Evolutionary conservation across 2,888 invertebrate species (phyloP).

Genomic region (Octonoba sinensis): DNA sequence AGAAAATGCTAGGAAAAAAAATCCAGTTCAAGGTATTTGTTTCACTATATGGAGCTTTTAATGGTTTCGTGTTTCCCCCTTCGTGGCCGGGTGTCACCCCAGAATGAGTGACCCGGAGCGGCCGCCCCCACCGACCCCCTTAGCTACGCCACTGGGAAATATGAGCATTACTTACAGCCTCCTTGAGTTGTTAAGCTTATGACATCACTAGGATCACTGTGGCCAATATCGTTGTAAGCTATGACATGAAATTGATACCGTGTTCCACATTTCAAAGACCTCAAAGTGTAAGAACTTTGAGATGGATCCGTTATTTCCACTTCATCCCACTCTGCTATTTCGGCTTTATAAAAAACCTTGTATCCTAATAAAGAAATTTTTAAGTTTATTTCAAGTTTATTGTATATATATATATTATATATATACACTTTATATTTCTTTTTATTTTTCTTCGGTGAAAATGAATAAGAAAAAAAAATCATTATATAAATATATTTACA

Average conservation of each 20-base stretch:
- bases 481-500: neutral
- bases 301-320: slow-evolving; percentile 61
- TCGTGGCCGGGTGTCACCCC: no score
- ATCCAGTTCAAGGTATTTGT: no score
- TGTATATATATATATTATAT: no score
- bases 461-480: neutral
- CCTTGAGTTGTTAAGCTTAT: slow-evolving; percentile 70
- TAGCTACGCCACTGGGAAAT: no score
- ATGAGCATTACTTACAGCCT: slow-evolving; percentile 68
- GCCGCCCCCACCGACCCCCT: no score
- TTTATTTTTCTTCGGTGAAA: no score
- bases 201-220: slow-evolving; percentile 69
- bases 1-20: no score
- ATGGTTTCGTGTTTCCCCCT: no score
- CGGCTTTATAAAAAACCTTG: slow-evolving; percentile 66
- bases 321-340: slow-evolving; percentile 66
- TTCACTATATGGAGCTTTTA: no score
- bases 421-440: no score
- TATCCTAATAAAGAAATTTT: slow-evolving; percentile 53
- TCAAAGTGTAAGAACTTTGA: slow-evolving; percentile 59
- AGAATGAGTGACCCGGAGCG: no score
- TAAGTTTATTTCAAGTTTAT: no score
- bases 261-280: slow-evolving; percentile 70
- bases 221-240: slow-evolving; percentile 70
- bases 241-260: slow-evolving; percentile 70